Conservation (phyloP, 2,797 vertebrate species). For the Synaphobranchus kaupii region DNA sequence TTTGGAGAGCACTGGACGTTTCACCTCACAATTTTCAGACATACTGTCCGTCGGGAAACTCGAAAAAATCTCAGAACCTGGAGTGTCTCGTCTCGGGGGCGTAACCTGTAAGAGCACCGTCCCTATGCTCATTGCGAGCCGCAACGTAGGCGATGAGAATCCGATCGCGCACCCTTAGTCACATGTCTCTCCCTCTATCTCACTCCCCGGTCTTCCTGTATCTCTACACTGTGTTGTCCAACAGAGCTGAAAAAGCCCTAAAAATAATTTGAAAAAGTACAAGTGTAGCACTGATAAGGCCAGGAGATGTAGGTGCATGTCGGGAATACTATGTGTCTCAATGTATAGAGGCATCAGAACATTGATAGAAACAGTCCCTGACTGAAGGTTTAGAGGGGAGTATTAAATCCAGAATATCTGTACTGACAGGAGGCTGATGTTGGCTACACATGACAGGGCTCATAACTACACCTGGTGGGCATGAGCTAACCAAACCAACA, state of each 20-base stretch:
- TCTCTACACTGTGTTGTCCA: too few relatives aligned
- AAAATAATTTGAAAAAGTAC: too few relatives aligned
- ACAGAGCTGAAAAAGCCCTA: too few relatives aligned
- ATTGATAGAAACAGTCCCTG: slow-evolving; percentile 9
- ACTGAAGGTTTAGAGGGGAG: slow-evolving; percentile 1
- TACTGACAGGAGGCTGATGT: slow-evolving; percentile 23
- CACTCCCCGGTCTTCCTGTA: too few relatives aligned
- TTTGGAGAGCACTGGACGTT: not conserved
- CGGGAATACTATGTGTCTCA: not conserved
- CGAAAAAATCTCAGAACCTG: not conserved
- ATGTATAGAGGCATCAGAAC: not conserved
- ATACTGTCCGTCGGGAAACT: not conserved
- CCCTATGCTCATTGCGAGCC: too few relatives aligned
- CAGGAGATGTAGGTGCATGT: not conserved
- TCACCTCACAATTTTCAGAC: not conserved
- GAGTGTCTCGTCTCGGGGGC: too few relatives aligned
- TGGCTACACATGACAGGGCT: slow-evolving; percentile 34
- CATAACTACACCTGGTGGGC: slow-evolving; percentile 40
- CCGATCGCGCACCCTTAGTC: too few relatives aligned
- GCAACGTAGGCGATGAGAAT: too few relatives aligned
- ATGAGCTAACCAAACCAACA: slow-evolving; percentile 27
- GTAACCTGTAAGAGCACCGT: too few relatives aligned
- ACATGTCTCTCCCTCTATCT: too few relatives aligned
- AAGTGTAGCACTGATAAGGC: not conserved
- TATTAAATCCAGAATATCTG: slow-evolving; percentile 33